Conservation (phyloP, 2,888 invertebrate species). For the Parascotia fuliginaria region DNA sequence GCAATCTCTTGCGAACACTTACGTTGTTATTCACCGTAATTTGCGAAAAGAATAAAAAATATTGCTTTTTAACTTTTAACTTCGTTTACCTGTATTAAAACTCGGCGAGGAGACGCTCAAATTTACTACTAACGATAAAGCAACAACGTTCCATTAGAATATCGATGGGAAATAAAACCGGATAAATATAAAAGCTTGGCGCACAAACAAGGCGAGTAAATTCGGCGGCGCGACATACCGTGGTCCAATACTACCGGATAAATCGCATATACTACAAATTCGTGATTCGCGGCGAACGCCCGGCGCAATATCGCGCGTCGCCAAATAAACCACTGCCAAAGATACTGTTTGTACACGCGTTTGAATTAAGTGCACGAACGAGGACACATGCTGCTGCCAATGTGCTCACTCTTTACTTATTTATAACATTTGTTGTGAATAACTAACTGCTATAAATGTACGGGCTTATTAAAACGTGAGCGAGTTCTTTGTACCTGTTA, state of each 20-base stretch:
- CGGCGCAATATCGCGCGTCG: conserved; percentile 39
- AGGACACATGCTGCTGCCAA: neutral
- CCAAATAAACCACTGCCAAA: conserved; percentile 38
- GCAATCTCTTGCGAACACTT: conserved; percentile 25
- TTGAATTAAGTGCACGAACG: conserved; percentile 31
- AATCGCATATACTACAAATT: conserved; percentile 58
- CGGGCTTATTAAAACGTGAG: no score
- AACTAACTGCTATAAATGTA: no score
- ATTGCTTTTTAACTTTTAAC: conserved; percentile 18
- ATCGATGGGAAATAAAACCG: conserved; percentile 37
- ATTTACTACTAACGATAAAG: conserved; percentile 39
- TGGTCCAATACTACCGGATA: conserved; percentile 55
- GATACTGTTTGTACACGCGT: conserved; percentile 31
- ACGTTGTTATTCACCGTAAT: neutral
- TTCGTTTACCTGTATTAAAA: conserved; percentile 22
- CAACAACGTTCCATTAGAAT: conserved; percentile 39
- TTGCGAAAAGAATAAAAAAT: conserved; percentile 15
- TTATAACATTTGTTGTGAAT: no score
- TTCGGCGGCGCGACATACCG: conserved; percentile 46
- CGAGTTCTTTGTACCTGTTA: no score
- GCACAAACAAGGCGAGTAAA: conserved; percentile 51
- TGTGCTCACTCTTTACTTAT: neutral
- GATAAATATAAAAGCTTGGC: conserved; percentile 37
- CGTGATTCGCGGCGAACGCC: conserved; percentile 50
- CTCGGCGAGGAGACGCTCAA: neutral